These are phyloP conservation scores for Lampris megalopsis DNA, from an alignment of 2,113 vertebrate species.

Conservation along the genomic window DNA sequence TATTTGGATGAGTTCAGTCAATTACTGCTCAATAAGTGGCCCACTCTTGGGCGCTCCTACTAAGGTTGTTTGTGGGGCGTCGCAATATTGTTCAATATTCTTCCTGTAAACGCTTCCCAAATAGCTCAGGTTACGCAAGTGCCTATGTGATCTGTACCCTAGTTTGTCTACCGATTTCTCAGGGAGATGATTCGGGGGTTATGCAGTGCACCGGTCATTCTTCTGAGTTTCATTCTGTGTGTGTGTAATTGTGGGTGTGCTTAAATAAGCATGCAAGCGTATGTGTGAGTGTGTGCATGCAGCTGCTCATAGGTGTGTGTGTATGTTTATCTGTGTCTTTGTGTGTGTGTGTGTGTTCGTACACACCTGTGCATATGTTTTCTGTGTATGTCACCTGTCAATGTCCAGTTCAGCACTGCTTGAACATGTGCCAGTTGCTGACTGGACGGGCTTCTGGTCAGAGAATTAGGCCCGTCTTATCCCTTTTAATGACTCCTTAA, in stretches of 20 bases:
- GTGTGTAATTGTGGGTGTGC: too few relatives aligned
- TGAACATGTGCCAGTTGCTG: constrained; percentile 43
- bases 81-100: constrained; percentile 51
- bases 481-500: constrained; percentile 64
- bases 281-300: not conserved
- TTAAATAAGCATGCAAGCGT: not conserved
- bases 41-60: constrained; percentile 32
- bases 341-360: constrained; percentile 10
- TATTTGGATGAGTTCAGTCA: constrained; percentile 21
- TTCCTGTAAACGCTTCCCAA: constrained; percentile 68
- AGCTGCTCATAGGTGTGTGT: not conserved
- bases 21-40: constrained; percentile 44
- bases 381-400: constrained; percentile 38
- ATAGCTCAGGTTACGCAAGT: constrained; percentile 55
- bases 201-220: not conserved
- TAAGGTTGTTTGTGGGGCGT: constrained; percentile 28
- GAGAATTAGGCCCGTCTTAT: constrained; percentile 64
- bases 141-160: not conserved
- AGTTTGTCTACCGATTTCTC: not conserved
- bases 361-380: too few relatives aligned
- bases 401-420: constrained; percentile 21
- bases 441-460: constrained; percentile 52
- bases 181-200: constrained; percentile 5
- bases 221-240: not conserved
- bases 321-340: not conserved